These are phyloP conservation scores for Theretra japonica DNA, from an alignment of 2,888 invertebrate species.

Conservation along the genomic window DNA sequence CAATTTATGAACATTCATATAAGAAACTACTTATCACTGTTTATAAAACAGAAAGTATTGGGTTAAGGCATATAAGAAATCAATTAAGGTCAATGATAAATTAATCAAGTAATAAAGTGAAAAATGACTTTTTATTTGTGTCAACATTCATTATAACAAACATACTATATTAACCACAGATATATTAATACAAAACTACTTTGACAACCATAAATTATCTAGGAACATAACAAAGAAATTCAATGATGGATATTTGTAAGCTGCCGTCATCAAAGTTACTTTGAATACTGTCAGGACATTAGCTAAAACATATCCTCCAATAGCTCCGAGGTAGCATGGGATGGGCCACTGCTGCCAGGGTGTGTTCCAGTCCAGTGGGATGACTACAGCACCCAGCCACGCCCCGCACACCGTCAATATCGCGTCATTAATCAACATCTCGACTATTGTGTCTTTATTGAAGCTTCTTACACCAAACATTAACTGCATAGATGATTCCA, in stretches of 20 bases:
- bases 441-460: slow-evolving; percentile 79
- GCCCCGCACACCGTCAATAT: slow-evolving; percentile 88
- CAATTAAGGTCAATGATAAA: no score
- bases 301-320: slow-evolving; percentile 85
- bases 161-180: slow-evolving; percentile 1
- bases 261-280: slow-evolving; percentile 64
- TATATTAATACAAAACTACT: slow-evolving; percentile 46
- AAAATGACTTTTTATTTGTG: not conserved
- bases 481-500: slow-evolving; percentile 82
- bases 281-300: slow-evolving; percentile 83
- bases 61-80: no score
- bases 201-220: slow-evolving; percentile 61
- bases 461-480: slow-evolving; percentile 81
- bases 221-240: slow-evolving; percentile 62
- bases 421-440: slow-evolving; percentile 85
- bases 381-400: slow-evolving; percentile 93
- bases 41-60: no score
- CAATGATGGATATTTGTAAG: slow-evolving; percentile 68
- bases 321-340: slow-evolving; percentile 88
- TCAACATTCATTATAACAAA: not conserved
- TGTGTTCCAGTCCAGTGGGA: slow-evolving; percentile 96
- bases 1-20: no score
- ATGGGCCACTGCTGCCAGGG: slow-evolving; percentile 95
- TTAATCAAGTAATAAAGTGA: not conserved
- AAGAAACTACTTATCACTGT: no score